Evolutionary conservation across 2,113 vertebrate species (phyloP).

Genomic region (Amphiprion ocellaris): DNA sequence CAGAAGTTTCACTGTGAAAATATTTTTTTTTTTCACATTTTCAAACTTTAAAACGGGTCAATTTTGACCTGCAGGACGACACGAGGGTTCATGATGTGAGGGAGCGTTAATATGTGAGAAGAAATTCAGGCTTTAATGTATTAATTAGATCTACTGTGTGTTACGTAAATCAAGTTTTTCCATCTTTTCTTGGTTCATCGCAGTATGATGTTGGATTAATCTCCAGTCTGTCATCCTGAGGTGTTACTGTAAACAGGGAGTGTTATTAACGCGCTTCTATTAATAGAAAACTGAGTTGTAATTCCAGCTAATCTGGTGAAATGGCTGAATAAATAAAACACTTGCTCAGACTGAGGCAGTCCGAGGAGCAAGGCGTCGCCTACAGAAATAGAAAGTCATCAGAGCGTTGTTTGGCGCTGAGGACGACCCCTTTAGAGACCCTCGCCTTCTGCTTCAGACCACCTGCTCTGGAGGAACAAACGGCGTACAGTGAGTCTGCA

Average conservation of each 20-base stretch:
- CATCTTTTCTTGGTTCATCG: too few relatives aligned
- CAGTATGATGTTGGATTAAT: too few relatives aligned
- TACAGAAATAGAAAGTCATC: constrained; percentile 49
- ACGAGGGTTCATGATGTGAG: too few relatives aligned
- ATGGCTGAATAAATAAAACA: constrained; percentile 2
- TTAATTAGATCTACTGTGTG: too few relatives aligned
- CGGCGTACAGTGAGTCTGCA: constrained; percentile 64
- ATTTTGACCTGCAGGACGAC: too few relatives aligned
- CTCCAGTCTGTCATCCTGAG: not conserved
- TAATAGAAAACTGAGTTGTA: too few relatives aligned
- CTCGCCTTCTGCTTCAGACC: constrained; percentile 67
- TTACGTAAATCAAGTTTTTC: too few relatives aligned
- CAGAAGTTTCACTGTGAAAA: too few relatives aligned
- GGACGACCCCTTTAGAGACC: constrained; percentile 45
- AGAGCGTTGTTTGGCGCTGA: constrained; percentile 45
- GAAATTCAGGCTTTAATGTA: too few relatives aligned
- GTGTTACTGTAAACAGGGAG: not conserved
- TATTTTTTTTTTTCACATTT: too few relatives aligned
- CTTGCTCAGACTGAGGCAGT: not conserved
- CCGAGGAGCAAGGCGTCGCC: not conserved
- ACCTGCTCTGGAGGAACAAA: constrained; percentile 74
- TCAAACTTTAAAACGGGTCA: too few relatives aligned
- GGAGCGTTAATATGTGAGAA: too few relatives aligned
- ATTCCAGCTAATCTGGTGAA: not conserved
- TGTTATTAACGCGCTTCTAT: not conserved